Conservation (phyloP, 2,113 vertebrate genomes). For the Ctenomys sociabilis region DNA sequence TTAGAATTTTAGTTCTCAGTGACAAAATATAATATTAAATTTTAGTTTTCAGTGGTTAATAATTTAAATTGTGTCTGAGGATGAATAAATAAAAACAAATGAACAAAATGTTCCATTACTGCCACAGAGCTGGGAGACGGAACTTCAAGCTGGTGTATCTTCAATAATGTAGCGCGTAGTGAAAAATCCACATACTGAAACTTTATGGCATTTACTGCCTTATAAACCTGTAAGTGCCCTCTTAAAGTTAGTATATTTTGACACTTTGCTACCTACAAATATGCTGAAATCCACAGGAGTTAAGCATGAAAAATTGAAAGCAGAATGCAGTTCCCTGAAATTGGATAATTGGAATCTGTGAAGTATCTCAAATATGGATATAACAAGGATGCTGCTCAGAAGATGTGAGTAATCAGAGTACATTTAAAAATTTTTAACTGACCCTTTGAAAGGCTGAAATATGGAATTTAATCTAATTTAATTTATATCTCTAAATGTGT, state of each 20-base stretch:
- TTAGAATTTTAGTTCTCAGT: background rate
- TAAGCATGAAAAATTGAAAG: conserved; percentile 75
- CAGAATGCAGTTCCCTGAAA: conserved; percentile 42
- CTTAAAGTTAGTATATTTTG: conserved; percentile 72
- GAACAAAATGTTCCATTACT: background rate
- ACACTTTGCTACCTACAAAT: conserved; percentile 59
- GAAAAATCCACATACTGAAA: conserved; percentile 57
- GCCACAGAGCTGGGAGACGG: background rate
- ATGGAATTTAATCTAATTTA: background rate
- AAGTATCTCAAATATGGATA: conserved; percentile 65
- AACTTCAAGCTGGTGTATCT: background rate
- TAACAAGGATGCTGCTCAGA: conserved; percentile 59
- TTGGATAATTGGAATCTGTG: conserved; percentile 66
- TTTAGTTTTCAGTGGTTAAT: background rate
- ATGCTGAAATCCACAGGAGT: conserved; percentile 61
- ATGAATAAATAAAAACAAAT: background rate
- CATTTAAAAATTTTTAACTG: conserved; percentile 77
- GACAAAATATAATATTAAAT: conserved; percentile 16
- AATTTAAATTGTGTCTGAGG: conserved; percentile 11
- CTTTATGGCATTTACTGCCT: conserved; percentile 68
- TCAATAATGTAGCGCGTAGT: conserved; percentile 67
- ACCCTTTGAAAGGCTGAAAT: conserved; percentile 52
- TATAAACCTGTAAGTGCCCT: conserved; percentile 71
- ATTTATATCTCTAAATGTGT: background rate
- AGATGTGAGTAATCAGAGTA: conserved; percentile 56